A percentile compares a stretch with the other conserved stretches of the same genome.
Evolutionary conservation across 2,113 vertebrate genomes (phyloP).

Genomic region (Triplophysa rosa): DNA sequence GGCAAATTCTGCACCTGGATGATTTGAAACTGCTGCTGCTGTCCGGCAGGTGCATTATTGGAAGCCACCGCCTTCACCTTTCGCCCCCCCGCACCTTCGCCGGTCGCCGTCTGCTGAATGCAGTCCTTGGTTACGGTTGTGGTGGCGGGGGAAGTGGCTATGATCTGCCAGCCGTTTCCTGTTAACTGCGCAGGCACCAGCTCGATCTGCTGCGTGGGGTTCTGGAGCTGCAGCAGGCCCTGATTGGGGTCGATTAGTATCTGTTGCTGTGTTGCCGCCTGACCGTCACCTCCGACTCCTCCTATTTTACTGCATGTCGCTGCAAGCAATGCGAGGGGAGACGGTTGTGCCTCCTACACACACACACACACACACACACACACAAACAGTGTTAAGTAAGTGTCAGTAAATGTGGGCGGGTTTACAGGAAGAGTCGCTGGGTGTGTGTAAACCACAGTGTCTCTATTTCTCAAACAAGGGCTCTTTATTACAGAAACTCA

Average conservation of each 20-base stretch:
- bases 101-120: slow-evolving; percentile 79
- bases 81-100: slow-evolving; percentile 81
- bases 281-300: slow-evolving; percentile 88
- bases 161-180: slow-evolving; percentile 96
- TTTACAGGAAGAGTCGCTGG: slow-evolving; percentile 79
- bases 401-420: slow-evolving; percentile 76
- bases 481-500: slow-evolving; percentile 56
- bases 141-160: slow-evolving; percentile 84
- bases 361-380: slow-evolving; percentile 49
- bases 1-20: slow-evolving; percentile 90
- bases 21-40: slow-evolving; percentile 87
- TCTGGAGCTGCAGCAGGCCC: slow-evolving; percentile 91
- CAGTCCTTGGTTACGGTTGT: slow-evolving; percentile 88
- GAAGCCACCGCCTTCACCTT: slow-evolving; percentile 80
- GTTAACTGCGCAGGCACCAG: slow-evolving; percentile 94
- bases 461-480: slow-evolving; percentile 68
- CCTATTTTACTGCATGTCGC: slow-evolving; percentile 99
- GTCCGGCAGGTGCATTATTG: slow-evolving; percentile 67
- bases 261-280: slow-evolving; percentile 84
- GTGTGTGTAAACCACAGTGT: slow-evolving; percentile 77
- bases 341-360: slow-evolving; percentile 94
- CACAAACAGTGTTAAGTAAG: slow-evolving; percentile 59
- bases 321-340: slow-evolving; percentile 94
- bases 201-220: slow-evolving; percentile 91
- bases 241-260: slow-evolving; percentile 92